phyloP scores from a whole-genome alignment of 2,888 invertebrate genomes.

The Notodonta ziczac region DNA sequence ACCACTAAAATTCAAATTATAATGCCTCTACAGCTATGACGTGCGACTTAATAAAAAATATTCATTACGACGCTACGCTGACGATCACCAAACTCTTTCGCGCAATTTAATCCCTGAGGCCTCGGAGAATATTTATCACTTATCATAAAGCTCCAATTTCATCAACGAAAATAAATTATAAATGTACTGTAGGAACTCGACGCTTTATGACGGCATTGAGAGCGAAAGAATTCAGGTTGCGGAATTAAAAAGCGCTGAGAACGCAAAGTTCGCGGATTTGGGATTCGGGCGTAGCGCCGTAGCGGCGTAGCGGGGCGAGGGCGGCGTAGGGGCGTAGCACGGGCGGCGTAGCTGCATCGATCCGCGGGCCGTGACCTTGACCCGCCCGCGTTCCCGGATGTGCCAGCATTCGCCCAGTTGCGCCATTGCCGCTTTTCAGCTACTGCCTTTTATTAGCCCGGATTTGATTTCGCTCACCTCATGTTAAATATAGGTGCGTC shows the following conservation, averaged over 20 bases:
- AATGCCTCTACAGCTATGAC: slow-evolving; percentile 15
- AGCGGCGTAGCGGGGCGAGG: slow-evolving; percentile 43
- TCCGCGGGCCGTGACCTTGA: slow-evolving; percentile 87
- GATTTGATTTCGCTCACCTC: slow-evolving; percentile 59
- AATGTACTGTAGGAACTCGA: slow-evolving; percentile 21
- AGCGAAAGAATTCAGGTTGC: slow-evolving; percentile 33
- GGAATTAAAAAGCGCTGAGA: slow-evolving; percentile 46
- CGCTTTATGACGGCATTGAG: slow-evolving; percentile 36
- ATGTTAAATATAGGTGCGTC: slow-evolving; percentile 47
- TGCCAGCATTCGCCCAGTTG: slow-evolving; percentile 70
- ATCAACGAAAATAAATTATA: slow-evolving; percentile 37
- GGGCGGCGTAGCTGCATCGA: slow-evolving; percentile 85
- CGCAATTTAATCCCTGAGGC: slow-evolving; percentile 30
- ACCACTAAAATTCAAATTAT: slow-evolving; percentile 16
- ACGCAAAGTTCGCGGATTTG: slow-evolving; percentile 40
- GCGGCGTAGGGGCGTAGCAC: slow-evolving; percentile 55
- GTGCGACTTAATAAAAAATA: slow-evolving; percentile 29
- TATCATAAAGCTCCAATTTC: slow-evolving; percentile 23
- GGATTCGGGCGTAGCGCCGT: slow-evolving; percentile 54
- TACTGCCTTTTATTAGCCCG: slow-evolving; percentile 72
- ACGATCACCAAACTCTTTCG: slow-evolving; percentile 30
- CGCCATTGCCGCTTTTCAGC: slow-evolving; percentile 74
- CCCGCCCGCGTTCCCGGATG: slow-evolving; percentile 85
- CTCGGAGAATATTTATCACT: slow-evolving; percentile 28
- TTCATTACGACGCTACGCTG: slow-evolving; percentile 31